A percentile compares a stretch with the other conserved stretches of the same genome.
Evolutionary conservation across 2,113 vertebrate species (phyloP).

Genomic region (Brachionichthys hirsutus): DNA sequence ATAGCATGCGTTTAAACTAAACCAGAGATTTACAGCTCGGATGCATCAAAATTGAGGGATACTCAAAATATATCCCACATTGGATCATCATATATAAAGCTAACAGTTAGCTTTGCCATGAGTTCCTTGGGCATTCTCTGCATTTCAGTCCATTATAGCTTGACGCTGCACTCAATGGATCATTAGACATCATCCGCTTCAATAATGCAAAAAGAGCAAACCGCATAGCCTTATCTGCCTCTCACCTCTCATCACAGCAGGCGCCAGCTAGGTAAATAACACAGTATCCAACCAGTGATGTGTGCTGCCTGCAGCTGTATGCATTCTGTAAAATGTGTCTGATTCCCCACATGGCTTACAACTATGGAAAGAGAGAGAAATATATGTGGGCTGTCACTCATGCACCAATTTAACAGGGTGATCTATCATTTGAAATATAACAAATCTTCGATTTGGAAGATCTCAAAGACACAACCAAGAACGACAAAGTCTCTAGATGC

Average conservation of each 20-base stretch:
- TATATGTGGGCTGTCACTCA: background rate
- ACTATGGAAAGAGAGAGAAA: background rate
- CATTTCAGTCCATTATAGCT: conserved; percentile 38
- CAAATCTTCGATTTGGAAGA: too few relatives aligned
- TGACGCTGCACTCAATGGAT: conserved; percentile 44
- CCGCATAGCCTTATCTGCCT: conserved; percentile 33
- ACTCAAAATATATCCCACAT: too few relatives aligned
- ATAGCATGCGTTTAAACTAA: too few relatives aligned
- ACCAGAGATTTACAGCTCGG: too few relatives aligned
- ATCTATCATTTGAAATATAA: background rate
- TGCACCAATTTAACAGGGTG: background rate
- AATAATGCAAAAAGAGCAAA: conserved; percentile 77
- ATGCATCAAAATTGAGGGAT: too few relatives aligned
- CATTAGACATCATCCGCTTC: conserved; percentile 66
- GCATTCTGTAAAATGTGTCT: conserved; percentile 1
- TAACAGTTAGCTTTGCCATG: conserved; percentile 6
- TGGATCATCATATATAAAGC: conserved; percentile 3
- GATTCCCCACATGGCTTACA: background rate
- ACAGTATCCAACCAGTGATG: conserved; percentile 31
- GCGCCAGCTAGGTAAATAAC: conserved; percentile 45
- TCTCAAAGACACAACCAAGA: too few relatives aligned
- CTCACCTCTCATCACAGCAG: conserved; percentile 55
- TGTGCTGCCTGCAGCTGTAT: conserved; percentile 7
- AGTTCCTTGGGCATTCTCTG: conserved; percentile 14
- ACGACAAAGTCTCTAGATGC: too few relatives aligned